Evolutionary conservation across 1,140 invertebrate species (phyloP), one percentile per base, ranked within the genome.

Genomic region (Drosophila virilis): DNA sequence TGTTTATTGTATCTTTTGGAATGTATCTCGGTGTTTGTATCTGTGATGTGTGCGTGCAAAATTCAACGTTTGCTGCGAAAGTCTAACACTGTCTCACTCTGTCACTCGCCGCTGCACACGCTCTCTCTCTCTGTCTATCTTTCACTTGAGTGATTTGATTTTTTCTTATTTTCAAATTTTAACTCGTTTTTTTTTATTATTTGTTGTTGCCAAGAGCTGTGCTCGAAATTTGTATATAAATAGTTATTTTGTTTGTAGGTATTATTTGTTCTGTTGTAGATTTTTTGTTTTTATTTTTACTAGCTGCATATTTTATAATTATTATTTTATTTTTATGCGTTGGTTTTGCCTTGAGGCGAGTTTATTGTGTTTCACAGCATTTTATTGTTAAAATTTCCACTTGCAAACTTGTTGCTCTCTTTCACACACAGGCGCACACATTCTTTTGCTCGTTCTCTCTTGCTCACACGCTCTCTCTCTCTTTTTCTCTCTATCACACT

Each of bases 351-450:
- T 74, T 74, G 58, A 45, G 50, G 78, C 59, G 57, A 74, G 71
- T 88, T 86, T 71, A 65, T 48, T 64, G 65, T 76, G 57, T 80
- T 73, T 84, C 80, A 84, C 77, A 80, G 77, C 80, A 88, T 80
- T 88, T 88, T 86, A 77, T 80, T 88, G 76, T 82, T 90, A 89
- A 88, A 89, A 80, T 90, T 90, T 88, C 85, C 83, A 88, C 80
- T 88, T 77, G 77, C 85, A 89, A 84, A 84, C 85, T 89, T 78
- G 85, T 80, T 89, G 85, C 78, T 74, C 73, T 76, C 68, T 76
- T 69, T 76, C 52, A 58, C 61, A 13, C 35, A 48, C 48, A 40
- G 22, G 3, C 22, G 22, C 42, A 28, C 60, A 58, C 73, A 71
- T 73, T 80, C 55, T 77, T 62, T 72, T 13, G 73, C 66, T 32